phyloP scores from a whole-genome alignment of 2,888 invertebrate genomes.

The Agrochola lychnidis region DNA sequence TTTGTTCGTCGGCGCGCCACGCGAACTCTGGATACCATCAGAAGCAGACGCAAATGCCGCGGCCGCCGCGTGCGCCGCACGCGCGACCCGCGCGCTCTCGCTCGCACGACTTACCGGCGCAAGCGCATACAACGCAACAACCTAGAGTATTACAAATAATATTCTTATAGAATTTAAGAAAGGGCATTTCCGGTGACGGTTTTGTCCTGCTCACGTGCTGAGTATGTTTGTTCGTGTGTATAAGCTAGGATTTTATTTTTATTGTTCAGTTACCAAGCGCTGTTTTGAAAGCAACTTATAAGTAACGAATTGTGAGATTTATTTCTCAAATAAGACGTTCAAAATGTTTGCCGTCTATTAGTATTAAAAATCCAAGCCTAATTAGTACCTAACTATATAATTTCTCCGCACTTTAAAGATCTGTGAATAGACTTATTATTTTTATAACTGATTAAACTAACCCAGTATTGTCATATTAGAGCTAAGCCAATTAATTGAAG shows the following conservation, averaged over 20 bases:
- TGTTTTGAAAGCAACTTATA: conserved; percentile 62
- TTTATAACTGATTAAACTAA: neutral
- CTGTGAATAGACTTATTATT: conserved; percentile 35
- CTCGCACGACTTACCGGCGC: conserved; percentile 83
- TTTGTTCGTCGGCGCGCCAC: conserved; percentile 89
- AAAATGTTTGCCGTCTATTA: conserved; percentile 29
- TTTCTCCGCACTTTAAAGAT: conserved; percentile 26
- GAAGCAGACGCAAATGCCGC: conserved; percentile 77
- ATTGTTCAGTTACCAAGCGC: conserved; percentile 81
- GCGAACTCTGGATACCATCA: conserved; percentile 88
- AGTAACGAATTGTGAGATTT: conserved; percentile 24
- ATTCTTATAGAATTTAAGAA: conserved; percentile 86
- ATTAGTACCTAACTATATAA: conserved; percentile 13
- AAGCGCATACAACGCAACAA: conserved; percentile 74
- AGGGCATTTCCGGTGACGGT: conserved; percentile 74
- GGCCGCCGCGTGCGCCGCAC: conserved; percentile 70
- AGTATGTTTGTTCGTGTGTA: conserved; percentile 40
- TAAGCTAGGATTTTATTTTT: conserved; percentile 51
- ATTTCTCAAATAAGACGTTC: conserved; percentile 16
- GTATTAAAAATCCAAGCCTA: conserved; percentile 30
- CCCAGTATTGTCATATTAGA: conserved; percentile 22
- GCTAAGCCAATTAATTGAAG: conserved; percentile 21
- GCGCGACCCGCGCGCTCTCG: conserved; percentile 79
- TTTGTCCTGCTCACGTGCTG: conserved; percentile 74
- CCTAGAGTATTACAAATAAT: conserved; percentile 88